These are phyloP conservation scores for Datnioides undecimradiatus DNA, from an alignment of 2,113 vertebrate species.

Conservation along the genomic window DNA sequence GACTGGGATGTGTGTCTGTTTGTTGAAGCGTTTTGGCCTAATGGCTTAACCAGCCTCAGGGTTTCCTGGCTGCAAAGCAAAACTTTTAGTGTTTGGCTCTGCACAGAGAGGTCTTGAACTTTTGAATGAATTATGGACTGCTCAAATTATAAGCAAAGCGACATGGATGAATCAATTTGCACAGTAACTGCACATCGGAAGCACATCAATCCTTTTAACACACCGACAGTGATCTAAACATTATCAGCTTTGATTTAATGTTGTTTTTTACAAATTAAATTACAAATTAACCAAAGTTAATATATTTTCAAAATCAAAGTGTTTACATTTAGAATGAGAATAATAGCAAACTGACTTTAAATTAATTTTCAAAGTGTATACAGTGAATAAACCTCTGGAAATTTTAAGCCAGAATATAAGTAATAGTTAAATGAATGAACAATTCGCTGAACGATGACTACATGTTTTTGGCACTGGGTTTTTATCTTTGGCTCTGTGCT, in stretches of 20 bases:
- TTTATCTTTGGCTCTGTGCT: background rate
- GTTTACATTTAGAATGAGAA: background rate
- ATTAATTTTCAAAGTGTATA: background rate
- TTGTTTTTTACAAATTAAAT: background rate
- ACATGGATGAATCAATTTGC: background rate
- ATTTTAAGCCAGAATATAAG: background rate
- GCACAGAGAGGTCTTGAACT: constrained; percentile 4
- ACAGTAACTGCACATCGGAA: background rate
- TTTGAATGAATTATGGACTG: background rate
- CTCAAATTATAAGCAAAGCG: constrained; percentile 6
- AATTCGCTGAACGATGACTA: background rate
- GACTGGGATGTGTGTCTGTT: background rate
- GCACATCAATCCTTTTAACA: background rate
- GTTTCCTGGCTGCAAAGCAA: constrained; percentile 40
- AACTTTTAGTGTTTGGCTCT: constrained; percentile 1
- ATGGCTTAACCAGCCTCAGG: constrained; percentile 59
- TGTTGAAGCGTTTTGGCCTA: constrained; percentile 3
- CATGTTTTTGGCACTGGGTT: background rate
- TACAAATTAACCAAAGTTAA: constrained; percentile 13
- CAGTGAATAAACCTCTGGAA: background rate
- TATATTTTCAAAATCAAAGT: background rate
- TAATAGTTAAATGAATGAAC: background rate
- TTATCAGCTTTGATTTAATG: background rate
- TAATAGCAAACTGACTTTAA: background rate
- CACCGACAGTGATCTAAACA: constrained; percentile 22